Base-by-base conservation (phyloP, 2,797 vertebrate species). In the Threskiornis aethiopicus region DNA sequence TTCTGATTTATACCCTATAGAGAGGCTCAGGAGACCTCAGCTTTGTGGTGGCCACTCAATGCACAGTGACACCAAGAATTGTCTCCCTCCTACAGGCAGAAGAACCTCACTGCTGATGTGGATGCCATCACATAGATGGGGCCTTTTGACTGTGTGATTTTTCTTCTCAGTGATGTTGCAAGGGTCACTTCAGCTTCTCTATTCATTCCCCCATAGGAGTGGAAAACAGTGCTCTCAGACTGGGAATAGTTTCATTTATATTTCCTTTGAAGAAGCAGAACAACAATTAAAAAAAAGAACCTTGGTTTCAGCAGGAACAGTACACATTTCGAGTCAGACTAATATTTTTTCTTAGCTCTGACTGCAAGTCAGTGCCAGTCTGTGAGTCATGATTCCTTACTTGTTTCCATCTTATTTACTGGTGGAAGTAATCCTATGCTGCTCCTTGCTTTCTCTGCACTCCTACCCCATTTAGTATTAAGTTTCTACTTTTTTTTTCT, bases 101-200 rank as follows among this genome's bases (percentile, higher is more conserved):
- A 81, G 25, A 33, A 17, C 5, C 5, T 1, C 2, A 6, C 3
- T 55, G 9, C 3, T 46, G 2, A 19, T 44, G 5, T 24, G 10
- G 17, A 26, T 77, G 4, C 2, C 37, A 20, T 15, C 31, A 35
- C 19, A 35, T 4, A 67, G 35, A 69, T 0, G 4, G 5, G 11
- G 6, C 4, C 4, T 65, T 83, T 41, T n/a, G 16, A 20, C 3
- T 28, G 5, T 29, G 19, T 15, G 6, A 9, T 57, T 76, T 75
- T 77, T 54, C 6, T 75, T 81, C 35, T 39, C 13, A 67, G 16
- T 59, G 15, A 3, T 20, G 1, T 9, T 49, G 3, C 21, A 57
- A 55, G 6, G 9, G 8, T 10, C 42, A 16, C 7, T 67, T 83
- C 31, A 55, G 5, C 8, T 71, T 67, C 61, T 46, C 4, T 49